A percentile compares a stretch with the other conserved stretches of the same genome.
phyloP scores from a whole-genome alignment of 2,797 vertebrate genomes.

The Pempheris klunzingeri region DNA sequence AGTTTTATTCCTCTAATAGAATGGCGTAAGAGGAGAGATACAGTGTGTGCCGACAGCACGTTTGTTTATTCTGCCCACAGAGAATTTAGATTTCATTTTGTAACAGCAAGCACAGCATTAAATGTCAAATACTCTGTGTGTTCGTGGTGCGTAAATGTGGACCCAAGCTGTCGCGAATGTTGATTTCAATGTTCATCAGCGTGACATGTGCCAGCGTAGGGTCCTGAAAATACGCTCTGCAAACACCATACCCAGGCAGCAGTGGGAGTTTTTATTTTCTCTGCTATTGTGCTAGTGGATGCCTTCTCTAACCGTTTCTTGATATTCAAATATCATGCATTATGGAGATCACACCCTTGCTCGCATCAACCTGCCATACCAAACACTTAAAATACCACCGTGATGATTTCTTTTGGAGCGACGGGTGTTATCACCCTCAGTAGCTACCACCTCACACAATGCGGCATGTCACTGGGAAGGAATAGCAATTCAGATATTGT shows the following conservation, averaged over 20 bases:
- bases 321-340: constrained; percentile 27
- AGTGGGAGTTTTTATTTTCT: not conserved
- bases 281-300: not conserved
- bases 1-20: constrained; percentile 22
- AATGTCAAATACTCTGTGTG: constrained; percentile 15
- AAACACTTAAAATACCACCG: constrained; percentile 22
- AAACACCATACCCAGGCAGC: constrained; percentile 16
- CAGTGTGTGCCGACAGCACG: not conserved
- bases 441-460: constrained; percentile 21
- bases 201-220: constrained; percentile 9
- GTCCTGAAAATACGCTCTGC: not conserved
- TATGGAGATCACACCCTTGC: constrained; percentile 39
- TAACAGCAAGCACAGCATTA: constrained; percentile 7
- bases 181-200: constrained; percentile 18
- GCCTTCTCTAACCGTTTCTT: constrained; percentile 11
- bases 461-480: not conserved
- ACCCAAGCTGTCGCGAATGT: constrained; percentile 27
- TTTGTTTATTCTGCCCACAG: constrained; percentile 3
- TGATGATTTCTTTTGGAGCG: constrained; percentile 40
- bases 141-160: constrained; percentile 21
- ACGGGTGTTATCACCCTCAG: constrained; percentile 18
- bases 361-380: constrained; percentile 25
- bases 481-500: constrained; percentile 36
- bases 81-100: not conserved
- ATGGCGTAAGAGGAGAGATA: not conserved